Conservation (phyloP, 2,113 vertebrate genomes). For the Ivindomyrus marchei region DNA sequence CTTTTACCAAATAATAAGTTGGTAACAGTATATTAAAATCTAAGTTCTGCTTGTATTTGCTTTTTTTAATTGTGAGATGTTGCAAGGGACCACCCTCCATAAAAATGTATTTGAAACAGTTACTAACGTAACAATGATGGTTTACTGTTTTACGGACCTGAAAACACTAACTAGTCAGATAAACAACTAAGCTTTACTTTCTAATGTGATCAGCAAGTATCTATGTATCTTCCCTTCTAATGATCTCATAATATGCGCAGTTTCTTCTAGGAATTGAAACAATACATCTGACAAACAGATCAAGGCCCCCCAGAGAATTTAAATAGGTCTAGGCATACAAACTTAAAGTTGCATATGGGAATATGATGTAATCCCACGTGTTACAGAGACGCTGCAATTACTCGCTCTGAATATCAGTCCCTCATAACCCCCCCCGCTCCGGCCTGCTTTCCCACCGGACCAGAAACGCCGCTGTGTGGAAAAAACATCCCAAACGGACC, state of each 20-base stretch:
- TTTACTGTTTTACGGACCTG: background rate
- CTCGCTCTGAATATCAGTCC: slow-evolving; percentile 15
- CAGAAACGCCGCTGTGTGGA: background rate
- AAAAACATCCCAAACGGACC: background rate
- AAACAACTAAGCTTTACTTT: background rate
- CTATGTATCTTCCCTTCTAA: background rate
- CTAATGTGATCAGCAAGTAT: background rate
- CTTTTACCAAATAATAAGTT: background rate
- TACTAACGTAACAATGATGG: background rate
- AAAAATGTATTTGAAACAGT: background rate
- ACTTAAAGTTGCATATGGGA: slow-evolving; percentile 11
- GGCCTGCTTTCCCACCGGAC: background rate
- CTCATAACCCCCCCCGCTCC: background rate
- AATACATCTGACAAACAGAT: background rate
- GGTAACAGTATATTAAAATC: background rate
- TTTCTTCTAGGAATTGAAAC: background rate
- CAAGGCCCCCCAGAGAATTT: background rate
- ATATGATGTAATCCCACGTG: slow-evolving; percentile 54
- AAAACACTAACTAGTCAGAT: background rate
- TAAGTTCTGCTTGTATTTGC: background rate
- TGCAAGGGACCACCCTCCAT: background rate
- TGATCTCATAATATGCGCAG: background rate
- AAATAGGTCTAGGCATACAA: background rate
- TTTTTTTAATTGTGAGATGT: background rate
- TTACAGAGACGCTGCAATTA: slow-evolving; percentile 26